Conservation (phyloP, 2,113 vertebrate species). For the Megaceryle torquata region DNA sequence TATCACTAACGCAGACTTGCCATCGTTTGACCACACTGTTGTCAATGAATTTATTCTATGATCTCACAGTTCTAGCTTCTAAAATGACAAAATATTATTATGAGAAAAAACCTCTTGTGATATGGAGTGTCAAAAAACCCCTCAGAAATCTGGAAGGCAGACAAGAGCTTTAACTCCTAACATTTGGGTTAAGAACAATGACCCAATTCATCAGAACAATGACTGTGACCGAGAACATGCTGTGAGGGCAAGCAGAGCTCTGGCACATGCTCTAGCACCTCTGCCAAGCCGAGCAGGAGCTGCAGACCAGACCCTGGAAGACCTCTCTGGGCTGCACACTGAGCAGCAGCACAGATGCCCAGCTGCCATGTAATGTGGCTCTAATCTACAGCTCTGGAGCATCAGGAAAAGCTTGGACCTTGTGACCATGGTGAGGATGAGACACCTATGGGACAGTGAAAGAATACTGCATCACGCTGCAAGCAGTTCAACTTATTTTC, state of each 20-base stretch:
- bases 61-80: background rate
- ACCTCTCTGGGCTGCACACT: too few relatives aligned
- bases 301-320: background rate
- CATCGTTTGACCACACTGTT: background rate
- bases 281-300: background rate
- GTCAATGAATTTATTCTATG: background rate
- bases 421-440: accelerated
- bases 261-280: background rate
- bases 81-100: background rate
- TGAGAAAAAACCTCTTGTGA: background rate
- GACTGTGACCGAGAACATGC: background rate
- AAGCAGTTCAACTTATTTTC: background rate
- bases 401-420: background rate
- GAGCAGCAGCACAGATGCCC: background rate
- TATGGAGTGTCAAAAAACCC: background rate
- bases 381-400: background rate
- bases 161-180: background rate
- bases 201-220: background rate
- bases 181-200: background rate
- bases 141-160: background rate
- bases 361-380: accelerated
- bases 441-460: accelerated
- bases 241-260: background rate
- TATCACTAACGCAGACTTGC: background rate
- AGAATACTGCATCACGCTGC: background rate